Conservation (phyloP, 2,113 vertebrate genomes). For the Nothocercus julius region DNA sequence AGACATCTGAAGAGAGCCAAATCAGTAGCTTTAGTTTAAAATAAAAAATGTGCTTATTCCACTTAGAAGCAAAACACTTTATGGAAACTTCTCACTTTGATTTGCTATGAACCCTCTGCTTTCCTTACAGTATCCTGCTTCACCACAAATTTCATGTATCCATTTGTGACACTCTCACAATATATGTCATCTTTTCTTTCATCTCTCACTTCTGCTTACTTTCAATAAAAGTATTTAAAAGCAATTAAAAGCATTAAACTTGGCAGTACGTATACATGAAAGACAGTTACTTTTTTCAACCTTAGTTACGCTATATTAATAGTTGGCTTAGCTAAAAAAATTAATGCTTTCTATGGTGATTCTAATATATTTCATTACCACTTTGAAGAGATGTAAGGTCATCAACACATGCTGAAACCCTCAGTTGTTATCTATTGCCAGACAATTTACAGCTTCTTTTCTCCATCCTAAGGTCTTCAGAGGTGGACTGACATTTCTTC, state of each 20-base stretch:
- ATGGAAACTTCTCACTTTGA: neutral
- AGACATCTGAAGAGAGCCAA: neutral
- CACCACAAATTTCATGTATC: neutral
- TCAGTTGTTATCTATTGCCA: neutral
- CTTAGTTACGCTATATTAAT: neutral
- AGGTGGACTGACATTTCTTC: neutral
- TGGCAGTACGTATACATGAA: neutral
- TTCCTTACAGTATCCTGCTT: neutral
- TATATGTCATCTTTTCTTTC: neutral
- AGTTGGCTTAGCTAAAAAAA: neutral
- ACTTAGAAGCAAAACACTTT: neutral
- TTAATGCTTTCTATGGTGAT: neutral
- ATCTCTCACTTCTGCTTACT: neutral
- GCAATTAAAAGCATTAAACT: neutral
- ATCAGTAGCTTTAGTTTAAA: neutral
- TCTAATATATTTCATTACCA: neutral
- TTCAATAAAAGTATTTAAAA: neutral
- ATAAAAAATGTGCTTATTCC: neutral
- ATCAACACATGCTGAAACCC: neutral
- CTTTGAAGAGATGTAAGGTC: neutral
- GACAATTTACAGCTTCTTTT: neutral
- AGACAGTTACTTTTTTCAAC: neutral
- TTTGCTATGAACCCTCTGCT: neutral
- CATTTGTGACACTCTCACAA: neutral
- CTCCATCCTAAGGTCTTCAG: neutral